Conservation (phyloP, 1,140 invertebrate genomes). For the Xylocopa sonorina region DNA sequence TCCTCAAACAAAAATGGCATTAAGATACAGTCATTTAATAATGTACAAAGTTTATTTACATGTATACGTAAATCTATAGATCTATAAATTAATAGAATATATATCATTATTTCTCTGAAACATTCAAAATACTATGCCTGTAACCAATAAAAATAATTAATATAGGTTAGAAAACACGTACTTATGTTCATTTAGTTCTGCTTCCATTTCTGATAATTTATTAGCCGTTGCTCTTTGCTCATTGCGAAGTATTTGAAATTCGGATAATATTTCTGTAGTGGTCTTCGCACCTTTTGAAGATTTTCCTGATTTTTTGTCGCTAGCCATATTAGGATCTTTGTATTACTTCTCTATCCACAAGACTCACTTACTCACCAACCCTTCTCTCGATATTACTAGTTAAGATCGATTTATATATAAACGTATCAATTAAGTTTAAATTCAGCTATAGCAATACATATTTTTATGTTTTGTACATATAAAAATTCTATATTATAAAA, state of each 20-base stretch:
- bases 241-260: constrained; percentile 92
- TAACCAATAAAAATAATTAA: constrained; percentile 2
- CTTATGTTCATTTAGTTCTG: constrained; percentile 97
- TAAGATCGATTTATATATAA: constrained; percentile 21
- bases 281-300: constrained; percentile 73
- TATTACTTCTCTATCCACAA: constrained; percentile 28
- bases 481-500: no score
- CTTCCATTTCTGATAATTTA: constrained; percentile 95
- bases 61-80: no score
- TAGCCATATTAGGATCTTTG: constrained; percentile 63
- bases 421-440: not conserved
- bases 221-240: constrained; percentile 93
- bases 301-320: constrained; percentile 59
- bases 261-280: constrained; percentile 91
- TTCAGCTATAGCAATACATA: not conserved
- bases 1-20: not conserved
- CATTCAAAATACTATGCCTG: not conserved
- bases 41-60: no score
- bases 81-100: not conserved
- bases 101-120: not conserved
- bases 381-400: not conserved
- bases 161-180: constrained; percentile 82
- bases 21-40: no score
- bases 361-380: not conserved
- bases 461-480: not conserved